These are phyloP conservation scores for Myoxocephalus aenaeus DNA, from an alignment of 2,797 vertebrate species.

Conservation along the genomic window DNA sequence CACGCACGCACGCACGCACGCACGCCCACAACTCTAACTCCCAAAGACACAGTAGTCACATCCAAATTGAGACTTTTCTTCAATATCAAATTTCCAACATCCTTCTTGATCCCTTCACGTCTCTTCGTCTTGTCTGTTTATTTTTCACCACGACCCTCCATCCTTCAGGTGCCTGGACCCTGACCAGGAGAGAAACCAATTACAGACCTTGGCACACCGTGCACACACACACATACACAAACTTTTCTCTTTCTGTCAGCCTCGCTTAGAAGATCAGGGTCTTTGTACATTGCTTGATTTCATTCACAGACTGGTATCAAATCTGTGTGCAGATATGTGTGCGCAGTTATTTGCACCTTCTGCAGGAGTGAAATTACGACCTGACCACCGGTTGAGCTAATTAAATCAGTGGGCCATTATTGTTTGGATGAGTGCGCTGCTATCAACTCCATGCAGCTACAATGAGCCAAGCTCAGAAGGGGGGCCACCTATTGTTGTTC, in stretches of 20 bases:
- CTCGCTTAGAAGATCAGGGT: neutral
- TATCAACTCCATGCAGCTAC: conserved; percentile 25
- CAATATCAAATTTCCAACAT: conserved; percentile 50
- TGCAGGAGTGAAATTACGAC: conserved; percentile 50
- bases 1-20: neutral
- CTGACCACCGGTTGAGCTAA: conserved; percentile 57
- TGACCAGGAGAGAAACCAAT: conserved; percentile 63
- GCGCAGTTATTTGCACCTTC: conserved; percentile 20
- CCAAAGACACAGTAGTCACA: conserved; percentile 7
- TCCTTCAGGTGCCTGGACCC: conserved; percentile 37
- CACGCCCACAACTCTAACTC: conserved; percentile 7
- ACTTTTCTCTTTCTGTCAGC: neutral
- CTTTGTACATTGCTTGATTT: conserved; percentile 32
- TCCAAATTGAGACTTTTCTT: conserved; percentile 28
- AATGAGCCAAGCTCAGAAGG: conserved; percentile 28
- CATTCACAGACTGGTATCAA: conserved; percentile 17
- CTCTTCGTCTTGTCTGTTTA: conserved; percentile 23
- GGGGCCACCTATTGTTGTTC: conserved; percentile 34
- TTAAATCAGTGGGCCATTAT: conserved; percentile 68
- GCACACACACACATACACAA: neutral
- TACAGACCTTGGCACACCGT: conserved; percentile 29
- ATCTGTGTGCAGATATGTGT: conserved; percentile 3
- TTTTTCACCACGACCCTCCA: conserved; percentile 24
- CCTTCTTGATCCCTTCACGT: conserved; percentile 29
- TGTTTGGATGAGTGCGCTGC: conserved; percentile 52